Conservation (phyloP, 2,113 vertebrate genomes). For the Mormyrus lacerda region DNA sequence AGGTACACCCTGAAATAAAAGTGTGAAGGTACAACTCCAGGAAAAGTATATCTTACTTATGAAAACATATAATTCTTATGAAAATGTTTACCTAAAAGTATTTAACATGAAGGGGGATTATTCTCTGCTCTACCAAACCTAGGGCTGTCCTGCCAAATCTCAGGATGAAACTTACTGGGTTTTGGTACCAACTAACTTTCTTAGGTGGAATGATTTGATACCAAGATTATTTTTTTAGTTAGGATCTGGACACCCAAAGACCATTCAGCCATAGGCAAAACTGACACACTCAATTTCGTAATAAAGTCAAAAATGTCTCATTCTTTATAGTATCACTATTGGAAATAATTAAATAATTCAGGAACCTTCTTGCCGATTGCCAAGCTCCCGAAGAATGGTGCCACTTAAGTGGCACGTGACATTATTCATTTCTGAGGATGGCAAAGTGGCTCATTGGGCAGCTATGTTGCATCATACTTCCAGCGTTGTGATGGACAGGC, state of each 20-base stretch:
- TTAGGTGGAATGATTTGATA: background rate
- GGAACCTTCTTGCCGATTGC: background rate
- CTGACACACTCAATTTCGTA: background rate
- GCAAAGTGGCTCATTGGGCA: background rate
- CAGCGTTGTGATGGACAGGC: background rate
- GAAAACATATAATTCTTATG: background rate
- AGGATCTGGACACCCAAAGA: background rate
- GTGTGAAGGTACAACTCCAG: background rate
- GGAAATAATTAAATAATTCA: background rate
- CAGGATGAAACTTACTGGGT: background rate
- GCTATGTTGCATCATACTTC: background rate
- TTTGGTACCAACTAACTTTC: background rate
- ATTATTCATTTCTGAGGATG: background rate
- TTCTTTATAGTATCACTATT: background rate
- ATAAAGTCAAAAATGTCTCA: background rate
- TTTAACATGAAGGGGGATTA: background rate
- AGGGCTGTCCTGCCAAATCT: background rate
- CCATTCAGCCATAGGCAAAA: background rate
- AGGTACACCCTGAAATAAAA: conserved; percentile 41
- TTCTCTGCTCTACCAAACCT: background rate
- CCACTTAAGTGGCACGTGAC: background rate
- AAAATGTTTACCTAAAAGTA: background rate
- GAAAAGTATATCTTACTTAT: background rate
- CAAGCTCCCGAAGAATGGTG: background rate
- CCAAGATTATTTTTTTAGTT: background rate